Evolutionary conservation across 2,888 invertebrate genomes (phyloP).

Genomic region (Xestia xanthographa): DNA sequence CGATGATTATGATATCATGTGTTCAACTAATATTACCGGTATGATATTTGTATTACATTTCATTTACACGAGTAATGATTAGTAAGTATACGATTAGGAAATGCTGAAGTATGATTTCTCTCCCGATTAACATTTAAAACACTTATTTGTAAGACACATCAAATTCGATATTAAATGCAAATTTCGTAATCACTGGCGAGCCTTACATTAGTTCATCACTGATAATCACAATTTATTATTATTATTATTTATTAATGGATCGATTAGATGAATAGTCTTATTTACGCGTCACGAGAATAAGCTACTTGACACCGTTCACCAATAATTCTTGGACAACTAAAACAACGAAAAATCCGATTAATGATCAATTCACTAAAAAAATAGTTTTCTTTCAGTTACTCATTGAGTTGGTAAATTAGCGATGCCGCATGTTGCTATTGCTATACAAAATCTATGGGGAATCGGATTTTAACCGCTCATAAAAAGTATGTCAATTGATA

Average conservation of each 20-base stretch:
- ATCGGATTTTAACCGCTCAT: not conserved
- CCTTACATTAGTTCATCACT: constrained; percentile 56
- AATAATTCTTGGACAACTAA: not conserved
- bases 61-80: constrained; percentile 53
- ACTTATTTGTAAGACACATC: constrained; percentile 63
- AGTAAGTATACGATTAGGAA: constrained; percentile 37
- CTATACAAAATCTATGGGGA: not conserved
- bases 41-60: constrained; percentile 58
- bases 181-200: constrained; percentile 53
- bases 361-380: not conserved
- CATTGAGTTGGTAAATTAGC: not conserved
- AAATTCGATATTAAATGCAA: constrained; percentile 61
- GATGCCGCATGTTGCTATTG: not conserved
- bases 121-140: constrained; percentile 40
- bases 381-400: not conserved
- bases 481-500: not conserved
- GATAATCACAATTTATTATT: constrained; percentile 52
- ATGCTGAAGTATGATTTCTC: constrained; percentile 45
- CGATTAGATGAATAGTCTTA: constrained; percentile 44
- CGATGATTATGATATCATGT: constrained; percentile 44
- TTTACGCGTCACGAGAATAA: constrained; percentile 38
- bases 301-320: not conserved
- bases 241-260: constrained; percentile 35
- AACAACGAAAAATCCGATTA: not conserved
- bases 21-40: constrained; percentile 58